phyloP scores from a whole-genome alignment of 2,888 invertebrate genomes.

The Pandemis cinnamomeana region DNA sequence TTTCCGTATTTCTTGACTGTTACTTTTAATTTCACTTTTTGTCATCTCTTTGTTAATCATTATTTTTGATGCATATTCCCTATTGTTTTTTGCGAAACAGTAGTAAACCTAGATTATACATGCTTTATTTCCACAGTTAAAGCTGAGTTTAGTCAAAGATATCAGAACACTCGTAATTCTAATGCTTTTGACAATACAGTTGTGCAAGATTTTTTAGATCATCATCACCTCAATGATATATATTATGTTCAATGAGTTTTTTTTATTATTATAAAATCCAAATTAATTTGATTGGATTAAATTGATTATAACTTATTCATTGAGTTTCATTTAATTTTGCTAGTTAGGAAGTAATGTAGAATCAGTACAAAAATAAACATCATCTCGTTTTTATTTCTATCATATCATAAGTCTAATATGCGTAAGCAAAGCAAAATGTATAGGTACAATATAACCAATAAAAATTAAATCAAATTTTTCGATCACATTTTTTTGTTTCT shows the following conservation, averaged over 20 bases:
- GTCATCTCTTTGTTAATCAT: too few relatives aligned
- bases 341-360: background rate
- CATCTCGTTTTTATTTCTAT: background rate
- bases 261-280: background rate
- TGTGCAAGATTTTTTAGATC: background rate
- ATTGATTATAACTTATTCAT: background rate
- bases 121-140: too few relatives aligned
- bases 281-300: background rate
- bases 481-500: background rate
- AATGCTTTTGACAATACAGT: too few relatives aligned
- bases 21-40: too few relatives aligned
- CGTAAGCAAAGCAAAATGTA: background rate
- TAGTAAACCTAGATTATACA: too few relatives aligned
- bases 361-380: slow-evolving; percentile 2
- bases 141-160: too few relatives aligned
- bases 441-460: background rate
- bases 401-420: background rate
- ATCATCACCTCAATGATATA: background rate
- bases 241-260: background rate
- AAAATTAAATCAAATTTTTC: background rate
- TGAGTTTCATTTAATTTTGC: background rate
- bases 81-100: too few relatives aligned
- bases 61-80: too few relatives aligned
- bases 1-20: too few relatives aligned
- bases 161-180: too few relatives aligned